Conservation (phyloP, 2,888 invertebrate genomes). For the Ametastegia equiseti region DNA sequence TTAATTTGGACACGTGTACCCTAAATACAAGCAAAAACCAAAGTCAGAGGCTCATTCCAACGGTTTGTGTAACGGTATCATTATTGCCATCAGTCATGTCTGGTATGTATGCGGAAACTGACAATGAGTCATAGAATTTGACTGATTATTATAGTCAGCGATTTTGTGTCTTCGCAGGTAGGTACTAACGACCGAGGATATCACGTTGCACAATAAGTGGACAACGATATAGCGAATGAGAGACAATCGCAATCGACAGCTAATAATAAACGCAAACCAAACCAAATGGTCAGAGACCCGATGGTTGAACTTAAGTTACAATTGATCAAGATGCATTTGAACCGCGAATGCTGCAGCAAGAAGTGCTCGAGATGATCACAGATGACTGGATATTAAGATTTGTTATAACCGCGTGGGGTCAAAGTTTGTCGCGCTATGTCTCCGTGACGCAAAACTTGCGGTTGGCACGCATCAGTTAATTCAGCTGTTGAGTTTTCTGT, state of each 20-base stretch:
- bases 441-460: background rate
- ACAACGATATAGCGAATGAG: background rate
- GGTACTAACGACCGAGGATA: background rate
- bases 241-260: background rate
- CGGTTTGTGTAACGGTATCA: constrained; percentile 2
- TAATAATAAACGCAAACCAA: too few relatives aligned
- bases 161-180: background rate
- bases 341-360: background rate
- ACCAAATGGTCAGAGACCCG: background rate
- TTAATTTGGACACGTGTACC: background rate
- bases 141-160: background rate
- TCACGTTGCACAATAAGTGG: background rate
- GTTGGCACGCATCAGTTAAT: background rate
- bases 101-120: background rate
- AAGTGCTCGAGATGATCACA: background rate
- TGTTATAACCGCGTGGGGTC: constrained; percentile 5
- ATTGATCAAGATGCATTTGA: background rate
- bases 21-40: constrained; percentile 23
- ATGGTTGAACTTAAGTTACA: background rate
- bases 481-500: background rate
- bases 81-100: background rate
- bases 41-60: background rate
- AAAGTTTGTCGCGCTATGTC: background rate
- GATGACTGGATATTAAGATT: constrained; percentile 1
- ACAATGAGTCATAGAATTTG: background rate